Evolutionary conservation across 2,888 invertebrate species (phyloP), one percentile per base, ranked within the genome.

Genomic region (Tetramorium bicarinatum): DNA sequence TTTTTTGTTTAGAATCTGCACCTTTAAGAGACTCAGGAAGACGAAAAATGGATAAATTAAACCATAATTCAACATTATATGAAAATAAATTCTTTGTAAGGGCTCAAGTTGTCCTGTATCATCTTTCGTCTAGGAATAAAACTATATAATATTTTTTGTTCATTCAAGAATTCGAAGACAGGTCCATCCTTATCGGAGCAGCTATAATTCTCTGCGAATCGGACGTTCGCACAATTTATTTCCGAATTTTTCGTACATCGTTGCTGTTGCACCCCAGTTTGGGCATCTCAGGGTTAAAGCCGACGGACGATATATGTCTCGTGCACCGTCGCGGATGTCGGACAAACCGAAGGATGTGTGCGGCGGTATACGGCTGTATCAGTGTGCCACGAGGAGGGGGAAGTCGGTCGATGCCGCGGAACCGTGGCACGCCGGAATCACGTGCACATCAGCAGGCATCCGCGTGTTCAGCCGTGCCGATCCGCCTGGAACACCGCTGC

Each of bases 361-460:
- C 41, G 74, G 64, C 56, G 61, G 71, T 72, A 4, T 34, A 84
- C 74, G 83, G 61, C 77, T 84, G 86, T 87, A 85, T 85, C 87
- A 88, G 91, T 85, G 86, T 72, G 80, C 52, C 34, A 47, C 77
- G 74, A 82, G 82, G 89, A 77, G 88, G 92, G 92, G 89, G 89
- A 90, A 92, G 87, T 89, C 93, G 93, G 93, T 94, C 94, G 93
- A 94, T 94, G 93, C 91, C 92, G 92, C 87, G 87, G 86, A 89
- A 91, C 87, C 89, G 88, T 86, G 87, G 88, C 93, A 93, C 92
- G 93, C 90, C 88, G 89, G 87, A 92, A 95, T 94, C 95, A 93
- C 93, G 93, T 93, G 93, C 92, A 94, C 94, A 94, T 93, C 95
- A 94, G 92, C 92, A 93, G 91, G 90, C 91, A 92, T 92, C 92